Evolutionary conservation across 2,797 vertebrate genomes (phyloP).

Genomic region (Denticeps clupeoides): DNA sequence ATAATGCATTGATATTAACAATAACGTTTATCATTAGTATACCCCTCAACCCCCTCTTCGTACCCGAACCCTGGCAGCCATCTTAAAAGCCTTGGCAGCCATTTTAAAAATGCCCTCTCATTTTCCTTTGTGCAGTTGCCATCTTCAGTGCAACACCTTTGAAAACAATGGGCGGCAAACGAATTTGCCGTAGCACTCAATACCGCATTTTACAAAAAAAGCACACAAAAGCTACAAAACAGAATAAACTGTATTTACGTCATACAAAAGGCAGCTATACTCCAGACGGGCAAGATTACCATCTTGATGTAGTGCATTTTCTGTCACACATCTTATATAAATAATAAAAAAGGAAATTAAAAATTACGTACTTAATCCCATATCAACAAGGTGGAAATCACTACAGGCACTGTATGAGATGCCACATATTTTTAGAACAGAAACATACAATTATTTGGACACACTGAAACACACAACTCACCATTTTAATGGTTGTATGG

Average conservation of each 20-base stretch:
- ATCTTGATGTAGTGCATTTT: no score
- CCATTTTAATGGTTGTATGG: no score
- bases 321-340: no score
- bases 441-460: no score
- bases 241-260: slow-evolving; percentile 3
- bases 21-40: slow-evolving; percentile 31
- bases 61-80: slow-evolving; percentile 79
- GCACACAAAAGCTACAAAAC: neutral
- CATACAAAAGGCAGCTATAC: slow-evolving; percentile 23
- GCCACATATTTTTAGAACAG: no score
- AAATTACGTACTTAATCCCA: neutral
- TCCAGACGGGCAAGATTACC: slow-evolving; percentile 3
- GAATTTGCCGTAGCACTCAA: slow-evolving; percentile 40
- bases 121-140: slow-evolving; percentile 66
- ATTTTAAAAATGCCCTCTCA: slow-evolving; percentile 81
- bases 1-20: slow-evolving; percentile 32
- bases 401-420: no score
- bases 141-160: slow-evolving; percentile 51
- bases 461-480: no score
- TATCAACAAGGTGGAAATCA: slow-evolving; percentile 4
- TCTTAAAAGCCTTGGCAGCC: slow-evolving; percentile 93
- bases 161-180: slow-evolving; percentile 61
- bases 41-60: slow-evolving; percentile 13
- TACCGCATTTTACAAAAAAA: slow-evolving; percentile 42
- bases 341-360: neutral